Evolutionary conservation across 2,113 vertebrate species (phyloP).

Genomic region (Grammomys dolichurus): DNA sequence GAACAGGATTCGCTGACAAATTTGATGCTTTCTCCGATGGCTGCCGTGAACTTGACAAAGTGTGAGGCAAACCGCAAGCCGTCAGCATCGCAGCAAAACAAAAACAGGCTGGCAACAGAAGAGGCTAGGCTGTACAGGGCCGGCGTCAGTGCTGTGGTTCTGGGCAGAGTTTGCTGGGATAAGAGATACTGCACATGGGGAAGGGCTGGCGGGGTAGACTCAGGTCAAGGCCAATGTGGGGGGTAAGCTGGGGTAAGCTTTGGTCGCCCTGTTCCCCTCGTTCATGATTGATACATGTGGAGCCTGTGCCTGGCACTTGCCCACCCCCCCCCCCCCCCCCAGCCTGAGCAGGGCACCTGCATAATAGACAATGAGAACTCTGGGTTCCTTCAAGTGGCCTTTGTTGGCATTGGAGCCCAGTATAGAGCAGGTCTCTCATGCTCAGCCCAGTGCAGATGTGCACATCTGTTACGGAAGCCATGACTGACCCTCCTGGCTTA

Average conservation of each 20-base stretch:
- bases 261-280: too few relatives aligned
- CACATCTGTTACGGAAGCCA: not conserved
- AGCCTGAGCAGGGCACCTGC: not conserved
- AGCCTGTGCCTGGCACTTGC: not conserved
- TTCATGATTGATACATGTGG: not conserved
- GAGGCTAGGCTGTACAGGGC: not conserved
- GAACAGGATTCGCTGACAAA: conserved; percentile 46
- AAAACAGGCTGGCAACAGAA: not conserved
- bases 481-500: too few relatives aligned
- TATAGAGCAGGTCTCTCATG: not conserved
- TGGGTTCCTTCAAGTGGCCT: not conserved
- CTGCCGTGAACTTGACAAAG: conserved; percentile 51
- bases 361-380: not conserved
- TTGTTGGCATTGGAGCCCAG: not conserved
- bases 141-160: not conserved
- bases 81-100: not conserved
- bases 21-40: not conserved
- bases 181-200: not conserved
- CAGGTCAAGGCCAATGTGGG: not conserved
- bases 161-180: not conserved
- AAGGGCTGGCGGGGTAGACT: not conserved
- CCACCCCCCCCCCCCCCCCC: too few relatives aligned
- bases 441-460: not conserved
- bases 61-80: conserved; percentile 47
- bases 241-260: not conserved